Evolutionary conservation across 2,113 vertebrate genomes (phyloP).

Genomic region (Microtus montanus): DNA sequence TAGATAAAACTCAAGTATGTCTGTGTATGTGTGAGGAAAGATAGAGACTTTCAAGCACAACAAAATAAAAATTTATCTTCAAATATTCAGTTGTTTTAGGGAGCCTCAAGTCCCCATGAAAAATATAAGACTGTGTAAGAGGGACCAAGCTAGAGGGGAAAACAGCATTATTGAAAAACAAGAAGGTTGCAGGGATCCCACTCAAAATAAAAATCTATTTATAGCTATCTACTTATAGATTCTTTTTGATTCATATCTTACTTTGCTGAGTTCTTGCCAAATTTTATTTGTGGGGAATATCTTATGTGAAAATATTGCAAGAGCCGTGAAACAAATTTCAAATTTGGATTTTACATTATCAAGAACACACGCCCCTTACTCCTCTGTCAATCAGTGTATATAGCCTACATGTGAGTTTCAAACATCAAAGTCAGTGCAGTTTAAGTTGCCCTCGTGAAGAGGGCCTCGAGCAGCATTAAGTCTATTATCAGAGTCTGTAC

Average conservation of each 20-base stretch:
- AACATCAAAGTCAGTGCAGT: too few species aligned
- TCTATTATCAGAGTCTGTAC: not conserved
- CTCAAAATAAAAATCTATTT: not conserved
- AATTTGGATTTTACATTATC: not conserved
- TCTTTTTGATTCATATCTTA: not conserved
- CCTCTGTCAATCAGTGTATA: not conserved
- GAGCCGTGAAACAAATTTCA: not conserved
- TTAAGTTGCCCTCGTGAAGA: not conserved
- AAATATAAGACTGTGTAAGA: not conserved
- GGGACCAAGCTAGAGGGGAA: not conserved
- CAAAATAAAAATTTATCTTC: not conserved
- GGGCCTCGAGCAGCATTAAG: not conserved
- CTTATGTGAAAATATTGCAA: not conserved
- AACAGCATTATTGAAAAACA: not conserved
- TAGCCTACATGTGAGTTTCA: not conserved
- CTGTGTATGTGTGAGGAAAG: not conserved
- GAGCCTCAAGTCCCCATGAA: not conserved
- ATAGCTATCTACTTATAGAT: not conserved
- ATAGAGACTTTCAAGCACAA: not conserved
- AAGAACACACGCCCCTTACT: not conserved
- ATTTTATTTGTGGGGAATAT: slow-evolving; percentile 11
- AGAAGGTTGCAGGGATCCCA: not conserved
- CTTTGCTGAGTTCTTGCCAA: not conserved
- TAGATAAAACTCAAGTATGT: not conserved
- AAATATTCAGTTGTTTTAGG: not conserved